Evolutionary conservation across 2,888 invertebrate genomes (phyloP), one percentile per base, ranked within the genome.

Genomic region (Listrodromus nycthemerus): DNA sequence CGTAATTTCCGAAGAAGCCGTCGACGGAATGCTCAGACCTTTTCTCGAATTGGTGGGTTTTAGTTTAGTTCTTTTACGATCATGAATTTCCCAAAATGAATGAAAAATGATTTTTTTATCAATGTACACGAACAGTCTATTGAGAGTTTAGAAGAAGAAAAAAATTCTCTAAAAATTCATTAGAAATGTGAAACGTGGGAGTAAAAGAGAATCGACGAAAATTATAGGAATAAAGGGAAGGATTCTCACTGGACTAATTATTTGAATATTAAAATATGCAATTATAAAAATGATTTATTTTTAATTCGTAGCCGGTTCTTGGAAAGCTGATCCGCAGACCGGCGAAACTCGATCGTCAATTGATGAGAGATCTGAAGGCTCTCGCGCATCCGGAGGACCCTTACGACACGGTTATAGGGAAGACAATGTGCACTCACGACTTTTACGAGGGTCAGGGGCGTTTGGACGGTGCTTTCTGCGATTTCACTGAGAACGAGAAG

Each of bases 401-500:
- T 0, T 98, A 97, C 92, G 97, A 98, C 75, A 98, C 98, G 0
- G 95, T 98, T 52, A 95, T 95, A 70, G 99, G 99, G 66, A 98
- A 97, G 92, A 99, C 99, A 0, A 96, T 99, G 96, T 99, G 99
- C 94, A 97, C 99, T 10, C 97, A 98, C 91, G 99, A 99, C 93
- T 99, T 99, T 93, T 99, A 99, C 93, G 99, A 99, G 95, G 98
- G 98, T 41, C 99, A 99, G 94, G 99, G 98, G 21, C 96, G 99
- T 58, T 94, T 98, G 87, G 99, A 99, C 93, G 99, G 99, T 1
- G 99, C 99, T 4, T 99, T 99, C 94, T 99, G 99, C 93, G 98
- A 98, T 89, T 99, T 98, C 94, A 96, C 96, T 1, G 97, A 97
- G 91, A 94, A 95, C n/a, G 98, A 99, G 86, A 99, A 98, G 94